These are phyloP conservation scores for Erebia palarica DNA, from an alignment of 2,888 invertebrate species.

Conservation along the genomic window DNA sequence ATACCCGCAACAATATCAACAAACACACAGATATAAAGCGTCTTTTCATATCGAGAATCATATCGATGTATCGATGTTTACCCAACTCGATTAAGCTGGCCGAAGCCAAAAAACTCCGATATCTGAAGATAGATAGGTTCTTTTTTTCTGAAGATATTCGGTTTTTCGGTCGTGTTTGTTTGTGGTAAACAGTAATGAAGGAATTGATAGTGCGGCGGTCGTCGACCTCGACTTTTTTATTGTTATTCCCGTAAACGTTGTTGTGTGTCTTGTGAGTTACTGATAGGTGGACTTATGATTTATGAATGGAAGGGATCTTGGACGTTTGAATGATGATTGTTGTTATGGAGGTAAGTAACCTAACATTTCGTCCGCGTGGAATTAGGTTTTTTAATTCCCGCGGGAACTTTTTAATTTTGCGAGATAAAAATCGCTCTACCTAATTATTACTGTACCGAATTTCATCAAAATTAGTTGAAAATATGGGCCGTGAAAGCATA, in stretches of 20 bases:
- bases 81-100: conserved; percentile 71
- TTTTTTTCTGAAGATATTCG: conserved; percentile 69
- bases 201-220: conserved; percentile 67
- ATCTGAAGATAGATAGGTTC: conserved; percentile 51
- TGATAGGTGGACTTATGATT: conserved; percentile 9
- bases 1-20: conserved; percentile 58
- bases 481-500: no score
- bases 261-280: conserved; percentile 23
- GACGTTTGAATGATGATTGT: not conserved
- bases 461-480: no score
- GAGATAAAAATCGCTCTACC: not conserved
- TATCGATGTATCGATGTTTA: conserved; percentile 64
- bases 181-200: conserved; percentile 72
- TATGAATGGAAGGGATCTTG: conserved; percentile 1
- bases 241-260: conserved; percentile 32
- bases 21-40: conserved; percentile 54
- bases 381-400: no score
- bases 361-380: no score
- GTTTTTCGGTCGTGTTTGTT: conserved; percentile 71
- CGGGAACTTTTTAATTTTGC: not conserved
- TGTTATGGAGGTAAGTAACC: not conserved
- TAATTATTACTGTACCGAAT: no score
- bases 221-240: conserved; percentile 53
- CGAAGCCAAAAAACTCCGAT: conserved; percentile 64
- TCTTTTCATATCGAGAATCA: conserved; percentile 61